Evolutionary conservation across 2,797 vertebrate species (phyloP), one percentile per base, ranked within the genome.

Genomic region (Salmo trutta): DNA sequence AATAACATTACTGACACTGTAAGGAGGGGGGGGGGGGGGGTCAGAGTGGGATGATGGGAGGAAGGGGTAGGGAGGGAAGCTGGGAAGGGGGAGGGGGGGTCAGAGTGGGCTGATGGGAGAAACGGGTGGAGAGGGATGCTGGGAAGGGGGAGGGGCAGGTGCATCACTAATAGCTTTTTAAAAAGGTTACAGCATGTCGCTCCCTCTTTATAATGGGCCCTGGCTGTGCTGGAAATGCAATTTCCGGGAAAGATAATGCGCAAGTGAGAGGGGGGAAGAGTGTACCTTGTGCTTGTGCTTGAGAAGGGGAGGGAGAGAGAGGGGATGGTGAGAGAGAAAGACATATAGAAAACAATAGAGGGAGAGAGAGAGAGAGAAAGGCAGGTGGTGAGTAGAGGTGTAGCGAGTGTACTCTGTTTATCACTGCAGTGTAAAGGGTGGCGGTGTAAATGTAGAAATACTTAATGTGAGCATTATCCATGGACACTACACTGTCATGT

Each of bases 131-230:
- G 78, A 64, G 77, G 70, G 81, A 83, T 31, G 83, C 73, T 21
- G 69, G 75, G 70, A 74, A 65, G 71, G 85, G 85, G 90, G 89
- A 70, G 65, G 93, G 93, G 85, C 93, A 92, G 90, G 91, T 90
- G 90, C 90, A 93, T 91, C 92, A 89, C 93, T 94, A 94, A 94
- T 94, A 93, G 92, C 90, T 94, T 94, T 94, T 94, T 94, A 94
- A 94, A 94, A 94, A 94, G 93, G 92, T 94, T 94, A 94, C 93
- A 93, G 92, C 93, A 93, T 93, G 93, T 94, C 90, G 89, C 92
- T 93, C 90, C 90, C 90, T 93, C 92, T 92, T 93, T 92, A 94
- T 94, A 93, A 94, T 93, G 93, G 93, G 91, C 92, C 89, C 93
- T 92, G 91, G 91, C 92, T 93, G 94, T 88, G 91, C 91, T 93